Conservation (phyloP, 2,797 vertebrate species). For the Potorous gilbertii region DNA sequence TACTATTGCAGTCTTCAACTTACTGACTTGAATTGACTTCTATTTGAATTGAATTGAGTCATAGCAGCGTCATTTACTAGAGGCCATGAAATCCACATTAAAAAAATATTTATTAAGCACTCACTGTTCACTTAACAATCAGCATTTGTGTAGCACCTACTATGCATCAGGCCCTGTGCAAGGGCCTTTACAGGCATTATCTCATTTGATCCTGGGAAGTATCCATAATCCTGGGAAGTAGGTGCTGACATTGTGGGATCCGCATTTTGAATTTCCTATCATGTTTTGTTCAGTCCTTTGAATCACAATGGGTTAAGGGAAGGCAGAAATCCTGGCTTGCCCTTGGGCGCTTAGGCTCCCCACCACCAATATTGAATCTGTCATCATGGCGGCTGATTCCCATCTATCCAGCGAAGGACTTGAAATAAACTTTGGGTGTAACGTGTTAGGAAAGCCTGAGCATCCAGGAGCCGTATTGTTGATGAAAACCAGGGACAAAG, state of each 20-base stretch:
- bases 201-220: no score
- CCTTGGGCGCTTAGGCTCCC: background rate
- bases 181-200: no score
- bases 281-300: background rate
- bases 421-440: background rate
- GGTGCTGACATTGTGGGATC: background rate
- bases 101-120: no score
- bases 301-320: background rate
- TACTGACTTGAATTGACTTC: background rate
- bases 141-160: no score
- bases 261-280: background rate
- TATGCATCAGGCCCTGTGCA: no score
- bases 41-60: background rate
- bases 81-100: background rate
- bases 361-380: background rate
- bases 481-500: slow-evolving; percentile 9
- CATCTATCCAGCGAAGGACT: background rate
- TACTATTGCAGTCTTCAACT: background rate
- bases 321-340: background rate
- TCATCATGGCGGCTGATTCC: background rate
- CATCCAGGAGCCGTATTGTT: slow-evolving; percentile 7
- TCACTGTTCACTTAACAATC: no score
- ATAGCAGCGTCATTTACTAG: background rate
- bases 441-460: background rate
- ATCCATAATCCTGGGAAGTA: no score